Percentiles rank a stretch among this genome's conserved stretches.
Conservation (phyloP, 2,888 invertebrate species). For the Caenorhabditis sinica region DNA sequence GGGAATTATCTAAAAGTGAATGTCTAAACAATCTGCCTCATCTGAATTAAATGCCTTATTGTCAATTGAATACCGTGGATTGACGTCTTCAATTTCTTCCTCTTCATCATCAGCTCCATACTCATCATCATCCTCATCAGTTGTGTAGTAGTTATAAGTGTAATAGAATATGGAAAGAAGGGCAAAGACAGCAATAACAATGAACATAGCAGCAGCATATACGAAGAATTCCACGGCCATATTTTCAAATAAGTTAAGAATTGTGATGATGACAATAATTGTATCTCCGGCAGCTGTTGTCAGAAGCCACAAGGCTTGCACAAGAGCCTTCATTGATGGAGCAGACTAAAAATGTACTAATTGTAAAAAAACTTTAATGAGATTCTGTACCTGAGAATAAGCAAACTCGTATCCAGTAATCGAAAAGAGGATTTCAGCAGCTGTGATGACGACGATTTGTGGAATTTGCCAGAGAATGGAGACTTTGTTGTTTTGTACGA, state of each 20-base stretch:
- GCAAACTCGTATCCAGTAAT: conserved; percentile 85
- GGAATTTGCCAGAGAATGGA: conserved; percentile 85
- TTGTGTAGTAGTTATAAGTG: conserved; percentile 78
- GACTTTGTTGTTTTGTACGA: conserved; percentile 77
- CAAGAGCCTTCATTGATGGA: conserved; percentile 93
- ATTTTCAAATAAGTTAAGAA: conserved; percentile 75
- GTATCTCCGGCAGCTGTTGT: conserved; percentile 95
- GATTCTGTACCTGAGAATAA: conserved; percentile 76
- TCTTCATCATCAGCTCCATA: conserved; percentile 49
- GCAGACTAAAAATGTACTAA: conserved; percentile 87
- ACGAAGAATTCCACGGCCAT: conserved; percentile 79
- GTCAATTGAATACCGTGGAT: conserved; percentile 55
- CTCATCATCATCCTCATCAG: conserved; percentile 71
- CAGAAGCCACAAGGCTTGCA: conserved; percentile 94
- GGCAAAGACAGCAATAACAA: conserved; percentile 91
- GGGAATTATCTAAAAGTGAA: conserved; percentile 39
- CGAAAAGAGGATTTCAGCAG: conserved; percentile 85
- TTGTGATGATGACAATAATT: conserved; percentile 91
- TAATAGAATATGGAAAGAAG: conserved; percentile 90
- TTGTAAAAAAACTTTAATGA: background rate
- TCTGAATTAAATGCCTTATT: conserved; percentile 60
- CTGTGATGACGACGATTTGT: conserved; percentile 85
- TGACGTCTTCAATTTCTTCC: conserved; percentile 39
- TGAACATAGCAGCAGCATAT: conserved; percentile 88
- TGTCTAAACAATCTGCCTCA: conserved; percentile 34